A percentile compares a stretch with the other conserved stretches of the same genome.
Evolutionary conservation across 2,113 vertebrate species (phyloP).

Genomic region (Dipodomys spectabilis): DNA sequence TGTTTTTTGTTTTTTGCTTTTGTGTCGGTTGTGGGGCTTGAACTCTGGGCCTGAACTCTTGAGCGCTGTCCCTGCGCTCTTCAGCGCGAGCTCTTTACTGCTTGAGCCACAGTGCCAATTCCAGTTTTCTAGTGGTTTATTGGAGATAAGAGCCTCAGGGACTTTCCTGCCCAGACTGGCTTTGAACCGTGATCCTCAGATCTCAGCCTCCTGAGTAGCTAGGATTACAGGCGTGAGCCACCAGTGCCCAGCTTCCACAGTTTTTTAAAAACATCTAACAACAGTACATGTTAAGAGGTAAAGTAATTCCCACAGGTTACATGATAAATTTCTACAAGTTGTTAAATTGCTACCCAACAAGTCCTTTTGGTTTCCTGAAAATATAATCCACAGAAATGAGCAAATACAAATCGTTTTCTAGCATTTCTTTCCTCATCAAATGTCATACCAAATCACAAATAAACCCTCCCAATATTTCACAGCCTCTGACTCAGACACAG

Average conservation of each 20-base stretch:
- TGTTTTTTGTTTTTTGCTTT: too few relatives aligned
- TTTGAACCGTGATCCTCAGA: too few relatives aligned
- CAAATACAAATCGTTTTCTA: background rate
- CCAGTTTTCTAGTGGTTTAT: too few relatives aligned
- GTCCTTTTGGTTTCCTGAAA: background rate
- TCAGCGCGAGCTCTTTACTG: too few relatives aligned
- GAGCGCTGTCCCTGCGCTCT: too few relatives aligned
- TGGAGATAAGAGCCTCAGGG: too few relatives aligned
- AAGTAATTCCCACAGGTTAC: background rate
- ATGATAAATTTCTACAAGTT: background rate
- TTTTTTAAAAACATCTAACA: background rate
- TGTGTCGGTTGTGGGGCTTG: background rate
- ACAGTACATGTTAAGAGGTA: background rate
- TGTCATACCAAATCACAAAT: background rate
- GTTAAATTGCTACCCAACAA: constrained; percentile 27
- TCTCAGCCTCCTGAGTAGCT: too few relatives aligned
- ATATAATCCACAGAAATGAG: background rate
- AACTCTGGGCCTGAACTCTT: too few relatives aligned
- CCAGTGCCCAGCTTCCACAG: too few relatives aligned
- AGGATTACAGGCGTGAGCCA: too few relatives aligned
- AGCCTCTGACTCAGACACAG: background rate
- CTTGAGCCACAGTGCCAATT: too few relatives aligned
- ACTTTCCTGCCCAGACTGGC: too few relatives aligned
- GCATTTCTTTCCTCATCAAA: background rate
- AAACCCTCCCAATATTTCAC: background rate